Conservation (phyloP, 2,113 vertebrate species). For the Dasyornis broadbenti region DNA sequence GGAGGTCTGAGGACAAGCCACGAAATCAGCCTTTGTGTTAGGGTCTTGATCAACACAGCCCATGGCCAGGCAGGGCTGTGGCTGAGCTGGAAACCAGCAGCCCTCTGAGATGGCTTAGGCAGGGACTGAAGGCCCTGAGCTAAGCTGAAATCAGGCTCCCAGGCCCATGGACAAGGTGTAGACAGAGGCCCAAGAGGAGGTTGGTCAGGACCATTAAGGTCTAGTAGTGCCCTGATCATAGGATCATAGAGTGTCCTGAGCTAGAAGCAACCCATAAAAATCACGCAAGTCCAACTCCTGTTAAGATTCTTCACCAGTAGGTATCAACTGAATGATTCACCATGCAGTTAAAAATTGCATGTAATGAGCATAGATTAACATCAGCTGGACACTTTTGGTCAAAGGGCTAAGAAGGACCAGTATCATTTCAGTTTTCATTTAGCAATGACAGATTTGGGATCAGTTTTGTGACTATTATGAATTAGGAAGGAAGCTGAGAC, state of each 20-base stretch:
- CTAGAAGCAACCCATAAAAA: background rate
- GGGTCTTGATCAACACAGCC: background rate
- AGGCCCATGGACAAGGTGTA: rapidly evolving
- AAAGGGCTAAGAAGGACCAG: background rate
- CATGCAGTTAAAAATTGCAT: background rate
- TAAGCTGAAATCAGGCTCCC: background rate
- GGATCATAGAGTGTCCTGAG: background rate
- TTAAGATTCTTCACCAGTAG: background rate
- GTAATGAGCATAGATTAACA: background rate
- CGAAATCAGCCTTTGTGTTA: background rate
- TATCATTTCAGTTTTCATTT: background rate
- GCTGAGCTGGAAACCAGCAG: background rate
- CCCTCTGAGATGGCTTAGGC: rapidly evolving
- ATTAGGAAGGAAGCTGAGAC: background rate
- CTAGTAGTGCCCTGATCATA: background rate
- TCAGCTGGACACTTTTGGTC: background rate
- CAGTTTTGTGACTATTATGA: background rate
- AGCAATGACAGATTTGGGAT: background rate
- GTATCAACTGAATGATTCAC: background rate
- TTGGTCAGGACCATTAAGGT: background rate
- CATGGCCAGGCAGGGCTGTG: background rate
- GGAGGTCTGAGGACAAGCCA: background rate
- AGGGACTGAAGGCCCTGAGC: background rate
- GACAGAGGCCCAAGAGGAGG: background rate
- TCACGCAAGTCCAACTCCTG: background rate